Evolutionary conservation across 2,113 vertebrate species (phyloP).

Genomic region (Oncorhynchus mykiss): DNA sequence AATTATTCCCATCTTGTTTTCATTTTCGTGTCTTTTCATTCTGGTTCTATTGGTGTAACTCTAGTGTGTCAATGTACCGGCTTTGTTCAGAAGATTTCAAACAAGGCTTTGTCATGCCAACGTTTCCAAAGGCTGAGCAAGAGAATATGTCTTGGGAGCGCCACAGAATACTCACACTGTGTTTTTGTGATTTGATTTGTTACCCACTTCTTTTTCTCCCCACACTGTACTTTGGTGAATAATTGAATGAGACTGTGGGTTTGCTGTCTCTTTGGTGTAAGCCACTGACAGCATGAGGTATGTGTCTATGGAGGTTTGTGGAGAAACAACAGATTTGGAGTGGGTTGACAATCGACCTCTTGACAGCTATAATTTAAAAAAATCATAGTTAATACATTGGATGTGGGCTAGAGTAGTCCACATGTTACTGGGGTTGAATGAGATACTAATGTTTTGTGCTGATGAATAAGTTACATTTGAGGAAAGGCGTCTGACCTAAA

Average conservation of each 20-base stretch:
- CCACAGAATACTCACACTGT: constrained; percentile 11
- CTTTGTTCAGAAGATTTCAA: constrained; percentile 41
- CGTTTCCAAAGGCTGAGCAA: constrained; percentile 6
- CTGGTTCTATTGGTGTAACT: constrained; percentile 14
- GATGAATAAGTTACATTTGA: not conserved
- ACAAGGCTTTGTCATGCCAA: constrained; percentile 22
- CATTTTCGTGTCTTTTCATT: constrained; percentile 13
- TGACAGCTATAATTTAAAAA: not conserved
- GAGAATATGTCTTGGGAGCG: constrained; percentile 29
- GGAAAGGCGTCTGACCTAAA: not conserved
- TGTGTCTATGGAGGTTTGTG: not conserved
- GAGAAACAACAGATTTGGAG: constrained; percentile 34
- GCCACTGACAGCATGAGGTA: constrained; percentile 18
- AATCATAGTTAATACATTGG: no score
- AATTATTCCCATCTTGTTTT: constrained; percentile 45
- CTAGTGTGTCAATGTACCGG: constrained; percentile 13
- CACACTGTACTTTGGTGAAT: constrained; percentile 3
- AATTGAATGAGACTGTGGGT: not conserved
- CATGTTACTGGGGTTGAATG: no score
- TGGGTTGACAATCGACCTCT: constrained; percentile 14
- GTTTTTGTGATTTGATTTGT: constrained; percentile 22
- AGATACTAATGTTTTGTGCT: not conserved
- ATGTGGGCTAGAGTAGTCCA: no score
- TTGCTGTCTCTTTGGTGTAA: constrained; percentile 11
- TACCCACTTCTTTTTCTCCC: not conserved